Conservation (phyloP, 2,888 invertebrate genomes). For the Nudaria mundana region DNA sequence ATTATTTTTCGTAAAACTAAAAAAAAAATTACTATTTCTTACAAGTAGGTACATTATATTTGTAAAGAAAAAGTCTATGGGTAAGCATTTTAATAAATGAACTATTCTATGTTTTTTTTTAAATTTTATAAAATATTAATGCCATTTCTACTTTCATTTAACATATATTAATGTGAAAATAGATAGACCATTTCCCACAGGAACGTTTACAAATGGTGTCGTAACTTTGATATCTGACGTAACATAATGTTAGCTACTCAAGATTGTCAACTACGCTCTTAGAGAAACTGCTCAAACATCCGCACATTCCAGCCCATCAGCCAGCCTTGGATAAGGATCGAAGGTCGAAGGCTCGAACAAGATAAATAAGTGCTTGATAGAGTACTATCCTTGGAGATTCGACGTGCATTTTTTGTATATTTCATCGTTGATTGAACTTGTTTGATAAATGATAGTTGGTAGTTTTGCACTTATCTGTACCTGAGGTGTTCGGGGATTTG, state of each 20-base stretch:
- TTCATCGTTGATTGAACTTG: slow-evolving; percentile 4
- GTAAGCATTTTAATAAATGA: too few species aligned
- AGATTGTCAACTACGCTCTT: not conserved
- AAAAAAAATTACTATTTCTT: too few species aligned
- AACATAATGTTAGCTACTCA: not conserved
- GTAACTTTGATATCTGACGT: slow-evolving; percentile 1
- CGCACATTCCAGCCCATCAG: slow-evolving; percentile 12
- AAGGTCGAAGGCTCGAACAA: slow-evolving; percentile 12
- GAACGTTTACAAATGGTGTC: not conserved
- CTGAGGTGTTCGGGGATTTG: not conserved
- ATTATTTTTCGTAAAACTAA: too few species aligned
- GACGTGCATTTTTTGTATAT: slow-evolving; percentile 17
- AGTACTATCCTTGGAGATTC: slow-evolving; percentile 12
- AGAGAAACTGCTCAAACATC: slow-evolving; percentile 5
- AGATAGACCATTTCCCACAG: too few species aligned
- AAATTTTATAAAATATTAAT: too few species aligned
- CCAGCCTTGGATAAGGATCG: slow-evolving; percentile 14
- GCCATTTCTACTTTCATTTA: too few species aligned
- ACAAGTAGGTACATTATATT: too few species aligned
- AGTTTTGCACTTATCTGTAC: not conserved
- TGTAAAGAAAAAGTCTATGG: too few species aligned
- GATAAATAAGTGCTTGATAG: slow-evolving; percentile 25
- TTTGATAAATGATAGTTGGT: slow-evolving; percentile 4
- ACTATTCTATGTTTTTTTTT: too few species aligned
- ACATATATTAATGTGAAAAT: too few species aligned